Conservation (phyloP, 1,140 invertebrate genomes). For the Neotoxoptera formosana region DNA sequence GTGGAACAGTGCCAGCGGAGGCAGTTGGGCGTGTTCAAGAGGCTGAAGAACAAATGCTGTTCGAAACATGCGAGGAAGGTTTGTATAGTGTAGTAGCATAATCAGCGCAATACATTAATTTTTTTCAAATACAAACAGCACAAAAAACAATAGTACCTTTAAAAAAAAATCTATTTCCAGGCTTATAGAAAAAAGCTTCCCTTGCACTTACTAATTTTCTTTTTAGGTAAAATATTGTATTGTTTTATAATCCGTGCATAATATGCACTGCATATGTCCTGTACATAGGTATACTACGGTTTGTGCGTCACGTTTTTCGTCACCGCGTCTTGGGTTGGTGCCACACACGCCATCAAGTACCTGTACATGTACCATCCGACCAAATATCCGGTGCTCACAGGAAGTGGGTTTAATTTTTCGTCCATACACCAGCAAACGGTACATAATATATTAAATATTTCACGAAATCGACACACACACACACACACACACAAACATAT, state of each 20-base stretch:
- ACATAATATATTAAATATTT: not conserved
- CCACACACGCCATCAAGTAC: constrained; percentile 87
- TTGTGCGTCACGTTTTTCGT: constrained; percentile 84
- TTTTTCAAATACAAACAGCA: not conserved
- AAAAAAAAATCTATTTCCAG: not conserved
- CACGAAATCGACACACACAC: not conserved
- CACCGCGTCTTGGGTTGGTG: constrained; percentile 87
- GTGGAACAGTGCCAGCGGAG: constrained; percentile 49
- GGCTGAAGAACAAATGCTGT: constrained; percentile 55
- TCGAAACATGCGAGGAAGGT: constrained; percentile 57
- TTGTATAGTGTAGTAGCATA: not conserved
- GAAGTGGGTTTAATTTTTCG: constrained; percentile 34
- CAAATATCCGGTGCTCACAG: constrained; percentile 47
- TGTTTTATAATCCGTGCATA: not conserved
- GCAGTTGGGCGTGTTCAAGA: constrained; percentile 39
- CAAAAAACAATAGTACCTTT: not conserved
- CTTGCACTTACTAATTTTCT: not conserved
- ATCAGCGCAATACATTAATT: not conserved
- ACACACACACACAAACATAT: not conserved
- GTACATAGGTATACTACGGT: constrained; percentile 80
- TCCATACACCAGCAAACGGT: constrained; percentile 53
- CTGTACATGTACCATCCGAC: constrained; percentile 70
- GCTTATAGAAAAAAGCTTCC: not conserved
- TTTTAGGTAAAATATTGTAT: not conserved
- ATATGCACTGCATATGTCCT: not conserved